A percentile compares a stretch with the other conserved stretches of the same genome.
Evolutionary conservation across 2,113 vertebrate species (phyloP).

Genomic region (Hippocampus barbouri): DNA sequence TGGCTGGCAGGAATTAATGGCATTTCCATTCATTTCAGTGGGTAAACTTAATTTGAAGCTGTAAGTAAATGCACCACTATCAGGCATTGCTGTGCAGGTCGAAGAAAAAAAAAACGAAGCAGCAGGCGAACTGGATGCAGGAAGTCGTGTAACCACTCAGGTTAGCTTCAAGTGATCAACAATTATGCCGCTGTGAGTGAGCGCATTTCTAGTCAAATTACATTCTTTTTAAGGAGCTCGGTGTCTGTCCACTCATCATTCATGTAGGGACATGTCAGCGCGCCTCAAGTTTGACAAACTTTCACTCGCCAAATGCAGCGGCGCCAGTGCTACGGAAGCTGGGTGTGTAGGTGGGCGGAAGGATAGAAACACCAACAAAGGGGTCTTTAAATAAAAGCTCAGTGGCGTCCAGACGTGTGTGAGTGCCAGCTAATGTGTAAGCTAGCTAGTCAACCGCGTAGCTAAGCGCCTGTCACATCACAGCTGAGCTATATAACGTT

Average conservation of each 20-base stretch:
- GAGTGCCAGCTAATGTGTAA: neutral
- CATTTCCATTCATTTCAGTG: too few relatives aligned
- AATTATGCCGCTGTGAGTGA: neutral
- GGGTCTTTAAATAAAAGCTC: neutral
- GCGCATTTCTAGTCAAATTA: neutral
- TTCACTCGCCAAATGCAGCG: conserved; percentile 24
- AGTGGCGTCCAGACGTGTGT: neutral
- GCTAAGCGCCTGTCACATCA: conserved; percentile 20
- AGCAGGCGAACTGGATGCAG: neutral
- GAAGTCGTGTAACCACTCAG: neutral
- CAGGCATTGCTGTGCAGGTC: too few relatives aligned
- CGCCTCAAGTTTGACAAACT: conserved; percentile 42
- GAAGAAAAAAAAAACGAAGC: neutral
- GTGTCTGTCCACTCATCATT: neutral
- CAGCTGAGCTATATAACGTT: neutral
- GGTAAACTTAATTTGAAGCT: too few relatives aligned
- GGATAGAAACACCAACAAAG: neutral
- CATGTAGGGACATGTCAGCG: neutral
- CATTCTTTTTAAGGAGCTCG: neutral
- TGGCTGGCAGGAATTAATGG: too few relatives aligned
- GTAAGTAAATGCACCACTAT: too few relatives aligned
- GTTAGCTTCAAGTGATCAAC: neutral
- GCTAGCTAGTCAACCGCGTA: conserved; percentile 28
- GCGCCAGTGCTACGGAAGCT: conserved; percentile 6
- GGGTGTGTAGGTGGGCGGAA: neutral